Base-by-base conservation (phyloP, 2,797 vertebrate species). In the Botia kubotai region DNA sequence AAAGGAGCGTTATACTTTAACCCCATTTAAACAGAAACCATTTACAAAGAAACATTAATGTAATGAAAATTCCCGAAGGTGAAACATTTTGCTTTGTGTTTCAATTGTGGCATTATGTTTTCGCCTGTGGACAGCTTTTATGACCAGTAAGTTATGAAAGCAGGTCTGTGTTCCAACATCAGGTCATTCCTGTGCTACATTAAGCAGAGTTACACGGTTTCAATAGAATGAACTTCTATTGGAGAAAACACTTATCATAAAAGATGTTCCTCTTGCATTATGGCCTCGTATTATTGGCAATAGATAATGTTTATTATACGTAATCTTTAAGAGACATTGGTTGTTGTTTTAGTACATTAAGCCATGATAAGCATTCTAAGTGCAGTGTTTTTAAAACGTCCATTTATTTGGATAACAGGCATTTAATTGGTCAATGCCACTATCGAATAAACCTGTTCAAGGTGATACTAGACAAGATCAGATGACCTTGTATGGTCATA, bases 51-150 rank as follows among this genome's bases (percentile, higher is more conserved):
- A 43, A 52, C 48, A 52, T 52, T 52, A 43, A 43, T 43, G 39
- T 43, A 43, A 43, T 12, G 10, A 62, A 14, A 29, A 62, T 14
- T 26, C 4, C 29, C 21, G 0, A 52, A 16, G 3, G 13, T 52
- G 13, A 52, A 52, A 52, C 48, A 16, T 12, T 75, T 58, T 17
- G 26, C 13, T 75, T 60, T 17, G 26, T 55, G 12, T 13, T 55
- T 63, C 29, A 12, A 36, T 50, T 62, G 11, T 36, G 6, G 19
- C 3, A 14, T 78, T 58, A 60, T 78, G 11, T 16, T 69, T 69
- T 39, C 0, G 74, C 74, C 74, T 76, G 74, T 55, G 36, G 74
- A 58, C 67, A 52, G 67, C 48, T n/a, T 62, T 71, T 62, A 78
- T 46, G 13, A 50, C 17, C 13, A 16, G 26, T 17, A 71, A 2